Percentiles rank a stretch among this genome's conserved stretches.
These are phyloP conservation scores for Psittacus erithacus DNA, from an alignment of 2,113 vertebrate species.

Conservation along the genomic window DNA sequence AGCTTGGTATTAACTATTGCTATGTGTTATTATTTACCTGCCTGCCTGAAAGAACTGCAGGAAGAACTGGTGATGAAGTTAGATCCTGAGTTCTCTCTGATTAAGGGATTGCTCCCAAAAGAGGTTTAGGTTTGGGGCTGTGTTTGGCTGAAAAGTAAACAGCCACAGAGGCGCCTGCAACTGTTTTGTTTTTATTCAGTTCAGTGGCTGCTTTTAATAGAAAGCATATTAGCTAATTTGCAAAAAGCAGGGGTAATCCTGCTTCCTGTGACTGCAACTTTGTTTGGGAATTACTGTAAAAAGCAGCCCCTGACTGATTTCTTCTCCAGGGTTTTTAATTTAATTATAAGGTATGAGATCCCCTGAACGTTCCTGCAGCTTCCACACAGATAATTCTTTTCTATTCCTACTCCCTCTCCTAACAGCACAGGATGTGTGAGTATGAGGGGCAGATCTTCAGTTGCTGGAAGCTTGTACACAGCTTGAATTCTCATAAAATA, in stretches of 20 bases:
- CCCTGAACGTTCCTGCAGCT: background rate
- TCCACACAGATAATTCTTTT: background rate
- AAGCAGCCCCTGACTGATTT: background rate
- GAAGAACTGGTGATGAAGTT: background rate
- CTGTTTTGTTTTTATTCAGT: background rate
- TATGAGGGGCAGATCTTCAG: background rate
- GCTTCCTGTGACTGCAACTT: background rate
- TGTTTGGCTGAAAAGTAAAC: background rate
- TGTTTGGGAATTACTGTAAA: background rate
- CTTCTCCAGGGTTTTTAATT: background rate
- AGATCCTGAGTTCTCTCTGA: background rate
- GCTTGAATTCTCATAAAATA: constrained; percentile 60
- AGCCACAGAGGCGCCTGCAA: background rate
- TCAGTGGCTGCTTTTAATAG: background rate
- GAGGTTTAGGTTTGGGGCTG: background rate
- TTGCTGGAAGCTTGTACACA: constrained; percentile 28
- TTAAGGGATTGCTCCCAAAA: background rate
- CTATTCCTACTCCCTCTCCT: background rate
- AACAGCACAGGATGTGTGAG: background rate
- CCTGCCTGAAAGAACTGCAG: background rate
- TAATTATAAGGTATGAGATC: constrained; percentile 19
- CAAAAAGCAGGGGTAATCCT: background rate
- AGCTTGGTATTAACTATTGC: background rate
- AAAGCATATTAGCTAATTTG: background rate
- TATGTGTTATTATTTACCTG: background rate